Conservation (phyloP, 2,113 vertebrate genomes). For the Xenus cinereus region DNA sequence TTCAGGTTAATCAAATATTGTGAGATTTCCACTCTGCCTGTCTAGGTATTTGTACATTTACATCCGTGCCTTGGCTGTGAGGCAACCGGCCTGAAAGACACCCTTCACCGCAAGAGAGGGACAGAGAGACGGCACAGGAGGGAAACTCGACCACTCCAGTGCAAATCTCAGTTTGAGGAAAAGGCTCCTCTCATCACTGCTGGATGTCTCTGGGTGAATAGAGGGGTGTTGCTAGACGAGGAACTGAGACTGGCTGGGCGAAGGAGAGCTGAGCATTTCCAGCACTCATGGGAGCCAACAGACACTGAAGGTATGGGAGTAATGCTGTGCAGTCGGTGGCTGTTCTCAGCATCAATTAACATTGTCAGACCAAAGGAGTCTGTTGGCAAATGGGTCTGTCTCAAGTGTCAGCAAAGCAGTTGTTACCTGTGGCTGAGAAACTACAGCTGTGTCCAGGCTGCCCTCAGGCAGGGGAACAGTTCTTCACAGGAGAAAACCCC, state of each 20-base stretch:
- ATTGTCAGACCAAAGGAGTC: neutral
- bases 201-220: neutral
- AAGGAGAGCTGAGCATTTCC: neutral
- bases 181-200: neutral
- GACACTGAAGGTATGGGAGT: neutral
- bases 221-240: neutral
- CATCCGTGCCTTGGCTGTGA: neutral
- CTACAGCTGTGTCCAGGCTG: neutral
- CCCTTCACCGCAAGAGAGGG: neutral
- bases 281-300: accelerated
- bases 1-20: conserved; percentile 49
- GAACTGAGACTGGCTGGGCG: accelerated
- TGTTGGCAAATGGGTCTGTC: neutral
- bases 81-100: neutral
- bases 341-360: neutral
- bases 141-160: neutral
- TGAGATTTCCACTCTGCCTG: neutral
- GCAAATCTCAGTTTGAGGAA: neutral
- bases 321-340: accelerated
- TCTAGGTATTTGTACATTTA: neutral
- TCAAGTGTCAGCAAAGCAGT: neutral
- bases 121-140: neutral
- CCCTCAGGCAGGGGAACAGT: neutral
- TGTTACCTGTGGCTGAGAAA: neutral
- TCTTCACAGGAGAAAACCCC: neutral